Evolutionary conservation across 2,888 invertebrate genomes (phyloP), one percentile per base, ranked within the genome.

Genomic region (Agonum fuliginosum): DNA sequence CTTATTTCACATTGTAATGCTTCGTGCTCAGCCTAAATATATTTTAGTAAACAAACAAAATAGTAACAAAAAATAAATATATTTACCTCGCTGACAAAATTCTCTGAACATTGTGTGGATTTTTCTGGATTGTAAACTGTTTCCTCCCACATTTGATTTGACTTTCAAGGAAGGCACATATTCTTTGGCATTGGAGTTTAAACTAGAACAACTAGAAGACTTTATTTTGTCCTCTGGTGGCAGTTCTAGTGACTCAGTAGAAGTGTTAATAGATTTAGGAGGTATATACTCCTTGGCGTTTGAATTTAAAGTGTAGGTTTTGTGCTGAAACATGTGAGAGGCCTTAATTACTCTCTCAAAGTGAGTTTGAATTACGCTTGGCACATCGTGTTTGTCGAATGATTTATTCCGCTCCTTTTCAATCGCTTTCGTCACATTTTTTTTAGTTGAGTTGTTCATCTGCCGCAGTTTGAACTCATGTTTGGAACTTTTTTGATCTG

Each of bases 221-320:
- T n/a, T n/a, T 12, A 3, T 43, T 43, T 43, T 43, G 43, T 4
- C n/a, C 30, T n/a, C n/a, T n/a, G n/a, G n/a, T n/a, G n/a, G n/a
- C n/a, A n/a, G n/a, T n/a, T n/a, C n/a, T n/a, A n/a, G n/a, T n/a
- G n/a, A n/a, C n/a, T 43, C 43, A 43, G n/a, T 43, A 43, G 43
- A 14, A 43, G 43, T 12, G 14, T n/a, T n/a, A n/a, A n/a, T n/a
- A n/a, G n/a, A n/a, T n/a, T n/a, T 10, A 58, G 30, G 58, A 30
- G 67, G 67, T 12, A 67, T 12, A 67, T 41, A 67, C 41, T 67
- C 67, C 41, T 67, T 67, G 2, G 67, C 67, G n/a, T 67, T 67
- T 22, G 30, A 41, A 41, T 67, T 67, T 41, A 67, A 58, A 12
- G n/a, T 30, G 20, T 5, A 27, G 58, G 27, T 58, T 58, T 58